Evolutionary conservation across 2,888 invertebrate species (phyloP).

Genomic region (Neoitamus cyanurus): DNA sequence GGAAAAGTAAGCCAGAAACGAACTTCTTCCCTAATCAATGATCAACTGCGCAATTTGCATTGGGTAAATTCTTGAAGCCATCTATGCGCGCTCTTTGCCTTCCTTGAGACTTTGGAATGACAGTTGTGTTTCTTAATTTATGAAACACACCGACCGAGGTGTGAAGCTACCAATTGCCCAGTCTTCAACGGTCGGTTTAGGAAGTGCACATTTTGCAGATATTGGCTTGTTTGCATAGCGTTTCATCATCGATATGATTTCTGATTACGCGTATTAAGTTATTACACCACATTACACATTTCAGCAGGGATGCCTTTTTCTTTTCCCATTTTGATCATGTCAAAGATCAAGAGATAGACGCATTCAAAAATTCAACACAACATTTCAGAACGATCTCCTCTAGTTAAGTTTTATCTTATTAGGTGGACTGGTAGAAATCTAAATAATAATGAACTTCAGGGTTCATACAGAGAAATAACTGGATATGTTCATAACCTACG

Average conservation of each 20-base stretch:
- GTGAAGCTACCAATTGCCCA: neutral
- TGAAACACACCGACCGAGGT: neutral
- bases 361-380: too few species aligned
- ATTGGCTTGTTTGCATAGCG: neutral
- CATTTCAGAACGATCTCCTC: too few species aligned
- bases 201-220: neutral
- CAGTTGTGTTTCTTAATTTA: neutral
- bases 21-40: conserved; percentile 36
- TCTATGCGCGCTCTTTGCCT: conserved; percentile 2
- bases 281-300: too few species aligned
- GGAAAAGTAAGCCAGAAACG: conserved; percentile 14
- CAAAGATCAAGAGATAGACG: too few species aligned
- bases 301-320: too few species aligned
- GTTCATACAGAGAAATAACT: too few species aligned
- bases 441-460: too few species aligned
- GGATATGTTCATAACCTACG: too few species aligned
- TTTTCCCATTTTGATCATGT: too few species aligned
- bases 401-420: too few species aligned
- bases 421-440: too few species aligned
- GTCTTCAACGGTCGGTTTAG: neutral
- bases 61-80: conserved; percentile 31
- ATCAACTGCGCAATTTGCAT: conserved; percentile 39
- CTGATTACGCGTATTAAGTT: neutral
- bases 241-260: neutral
- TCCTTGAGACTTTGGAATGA: neutral